Conservation (phyloP, 2,797 vertebrate species). For the Heliangelus exortis region DNA sequence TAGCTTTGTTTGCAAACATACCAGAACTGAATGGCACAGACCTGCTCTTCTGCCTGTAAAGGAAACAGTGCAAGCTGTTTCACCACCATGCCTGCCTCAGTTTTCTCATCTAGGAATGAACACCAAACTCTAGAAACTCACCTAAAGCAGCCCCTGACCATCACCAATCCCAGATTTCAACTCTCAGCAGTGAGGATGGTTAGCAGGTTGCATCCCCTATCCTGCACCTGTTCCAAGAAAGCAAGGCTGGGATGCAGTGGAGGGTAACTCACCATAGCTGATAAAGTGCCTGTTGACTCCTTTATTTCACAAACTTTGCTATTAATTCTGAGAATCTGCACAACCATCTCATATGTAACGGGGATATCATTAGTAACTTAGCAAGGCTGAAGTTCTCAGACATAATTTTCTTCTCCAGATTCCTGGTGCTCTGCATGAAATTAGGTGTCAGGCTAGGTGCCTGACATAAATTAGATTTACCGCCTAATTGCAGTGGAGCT, state of each 20-base stretch:
- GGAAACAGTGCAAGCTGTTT: neutral
- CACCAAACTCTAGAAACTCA: neutral
- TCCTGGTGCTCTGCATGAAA: neutral
- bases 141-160: neutral
- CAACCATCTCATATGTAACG: neutral
- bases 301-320: neutral
- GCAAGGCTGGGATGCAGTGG: neutral
- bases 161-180: neutral
- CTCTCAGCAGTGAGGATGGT: neutral
- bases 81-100: neutral
- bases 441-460: neutral
- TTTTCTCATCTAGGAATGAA: neutral
- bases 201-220: rapidly evolving
- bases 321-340: neutral
- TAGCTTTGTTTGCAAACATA: neutral
- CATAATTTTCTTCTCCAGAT: neutral
- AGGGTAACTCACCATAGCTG: neutral
- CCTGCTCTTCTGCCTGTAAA: neutral
- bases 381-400: neutral
- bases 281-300: neutral
- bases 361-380: neutral
- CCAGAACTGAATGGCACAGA: neutral
- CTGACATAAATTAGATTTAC: neutral
- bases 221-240: neutral
- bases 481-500: neutral